Conservation (phyloP, 2,888 invertebrate genomes). For the Serripes groenlandicus region DNA sequence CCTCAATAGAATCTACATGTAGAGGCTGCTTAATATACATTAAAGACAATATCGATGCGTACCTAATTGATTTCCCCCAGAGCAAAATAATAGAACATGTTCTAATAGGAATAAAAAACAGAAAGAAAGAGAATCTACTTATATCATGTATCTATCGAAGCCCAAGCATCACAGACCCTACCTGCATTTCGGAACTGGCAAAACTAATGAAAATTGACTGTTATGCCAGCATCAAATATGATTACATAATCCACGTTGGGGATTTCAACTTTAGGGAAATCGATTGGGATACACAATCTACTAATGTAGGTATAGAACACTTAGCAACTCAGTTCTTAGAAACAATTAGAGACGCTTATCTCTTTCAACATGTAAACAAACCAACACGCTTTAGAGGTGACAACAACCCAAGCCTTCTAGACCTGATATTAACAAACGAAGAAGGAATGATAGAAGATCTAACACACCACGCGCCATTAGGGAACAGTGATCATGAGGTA, state of each 20-base stretch:
- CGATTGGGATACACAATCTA: background rate
- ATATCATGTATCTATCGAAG: constrained; percentile 10
- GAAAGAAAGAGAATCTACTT: no score
- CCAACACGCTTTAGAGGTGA: background rate
- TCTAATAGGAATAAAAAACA: no score
- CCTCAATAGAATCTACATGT: no score
- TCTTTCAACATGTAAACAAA: background rate
- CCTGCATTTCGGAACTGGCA: background rate
- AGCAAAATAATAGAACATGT: no score
- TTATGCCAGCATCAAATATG: background rate
- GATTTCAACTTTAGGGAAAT: constrained; percentile 5
- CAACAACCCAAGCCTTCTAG: background rate
- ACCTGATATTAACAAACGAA: constrained; percentile 13
- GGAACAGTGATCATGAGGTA: constrained; percentile 13
- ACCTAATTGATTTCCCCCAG: no score
- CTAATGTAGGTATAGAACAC: background rate
- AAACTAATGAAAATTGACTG: background rate
- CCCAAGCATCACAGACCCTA: constrained; percentile 5
- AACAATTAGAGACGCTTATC: background rate
- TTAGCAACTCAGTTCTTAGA: background rate
- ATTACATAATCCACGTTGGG: background rate
- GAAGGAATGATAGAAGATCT: background rate
- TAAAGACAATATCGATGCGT: no score
- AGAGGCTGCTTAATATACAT: no score
- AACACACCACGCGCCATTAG: constrained; percentile 11